Evolutionary conservation across 2,797 vertebrate genomes (phyloP).

Genomic region (Dendrocincla fuliginosa): DNA sequence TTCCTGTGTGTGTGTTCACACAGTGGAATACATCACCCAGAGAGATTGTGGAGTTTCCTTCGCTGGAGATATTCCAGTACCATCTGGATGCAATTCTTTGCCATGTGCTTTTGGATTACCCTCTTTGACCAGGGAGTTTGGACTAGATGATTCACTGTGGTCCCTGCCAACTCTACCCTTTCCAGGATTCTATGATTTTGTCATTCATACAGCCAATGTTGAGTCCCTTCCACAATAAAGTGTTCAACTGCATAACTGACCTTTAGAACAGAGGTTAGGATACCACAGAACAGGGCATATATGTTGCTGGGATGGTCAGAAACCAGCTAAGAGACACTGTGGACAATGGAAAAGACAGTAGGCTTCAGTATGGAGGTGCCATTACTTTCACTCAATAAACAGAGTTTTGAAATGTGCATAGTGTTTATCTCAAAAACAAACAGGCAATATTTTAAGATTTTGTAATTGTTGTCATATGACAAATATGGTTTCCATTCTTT

Average conservation of each 20-base stretch:
- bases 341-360: background rate
- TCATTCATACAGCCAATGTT: background rate
- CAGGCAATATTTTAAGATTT: background rate
- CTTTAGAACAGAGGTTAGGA: background rate
- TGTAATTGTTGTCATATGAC: background rate
- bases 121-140: background rate
- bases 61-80: background rate
- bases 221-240: background rate
- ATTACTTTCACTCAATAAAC: background rate
- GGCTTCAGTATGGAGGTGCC: background rate
- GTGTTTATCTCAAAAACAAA: background rate
- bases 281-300: background rate
- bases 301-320: background rate
- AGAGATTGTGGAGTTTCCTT: background rate
- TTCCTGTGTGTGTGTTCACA: background rate
- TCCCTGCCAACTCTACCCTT: background rate
- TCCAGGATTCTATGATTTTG: background rate
- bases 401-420: background rate
- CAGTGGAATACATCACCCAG: background rate
- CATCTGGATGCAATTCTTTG: too few relatives aligned
- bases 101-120: background rate
- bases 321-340: background rate
- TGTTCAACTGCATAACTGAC: background rate
- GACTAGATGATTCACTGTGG: background rate
- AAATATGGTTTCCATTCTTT: background rate